Evolutionary conservation across 2,797 vertebrate genomes (phyloP).

Genomic region (Crocodylus rhombifer): DNA sequence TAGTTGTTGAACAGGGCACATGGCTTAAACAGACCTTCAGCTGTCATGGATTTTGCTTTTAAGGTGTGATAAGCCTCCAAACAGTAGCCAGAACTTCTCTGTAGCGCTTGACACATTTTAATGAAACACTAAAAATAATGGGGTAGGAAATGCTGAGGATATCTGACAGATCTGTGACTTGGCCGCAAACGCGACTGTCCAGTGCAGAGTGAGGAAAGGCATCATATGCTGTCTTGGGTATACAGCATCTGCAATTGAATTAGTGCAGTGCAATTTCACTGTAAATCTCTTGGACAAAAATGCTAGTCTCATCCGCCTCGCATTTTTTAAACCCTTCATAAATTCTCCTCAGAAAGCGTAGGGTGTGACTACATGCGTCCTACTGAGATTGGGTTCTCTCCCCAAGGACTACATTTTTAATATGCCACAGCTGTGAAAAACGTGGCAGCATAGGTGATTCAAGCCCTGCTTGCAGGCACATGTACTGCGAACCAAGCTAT

Average conservation of each 20-base stretch:
- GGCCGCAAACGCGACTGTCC: not conserved
- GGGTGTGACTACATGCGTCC: not conserved
- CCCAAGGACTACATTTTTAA: not conserved
- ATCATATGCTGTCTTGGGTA: not conserved
- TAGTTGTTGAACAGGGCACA: not conserved
- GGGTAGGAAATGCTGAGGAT: not conserved
- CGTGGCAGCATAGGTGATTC: not conserved
- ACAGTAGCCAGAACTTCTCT: not conserved
- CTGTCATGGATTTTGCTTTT: not conserved
- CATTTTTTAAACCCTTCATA: not conserved
- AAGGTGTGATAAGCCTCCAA: not conserved
- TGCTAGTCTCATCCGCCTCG: not conserved
- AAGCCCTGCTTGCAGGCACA: not conserved
- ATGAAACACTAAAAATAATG: not conserved
- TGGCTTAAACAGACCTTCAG: not conserved
- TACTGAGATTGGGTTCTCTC: not conserved
- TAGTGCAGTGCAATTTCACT: not conserved
- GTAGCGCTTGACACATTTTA: not conserved
- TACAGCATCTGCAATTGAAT: not conserved
- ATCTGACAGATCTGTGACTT: not conserved
- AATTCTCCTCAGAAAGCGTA: not conserved
- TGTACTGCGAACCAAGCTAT: not conserved
- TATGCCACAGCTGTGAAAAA: no score
- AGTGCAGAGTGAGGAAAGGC: not conserved
- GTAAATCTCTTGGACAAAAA: not conserved